Evolutionary conservation across 2,113 vertebrate genomes (phyloP).

Genomic region (Poicephalus meyeri): DNA sequence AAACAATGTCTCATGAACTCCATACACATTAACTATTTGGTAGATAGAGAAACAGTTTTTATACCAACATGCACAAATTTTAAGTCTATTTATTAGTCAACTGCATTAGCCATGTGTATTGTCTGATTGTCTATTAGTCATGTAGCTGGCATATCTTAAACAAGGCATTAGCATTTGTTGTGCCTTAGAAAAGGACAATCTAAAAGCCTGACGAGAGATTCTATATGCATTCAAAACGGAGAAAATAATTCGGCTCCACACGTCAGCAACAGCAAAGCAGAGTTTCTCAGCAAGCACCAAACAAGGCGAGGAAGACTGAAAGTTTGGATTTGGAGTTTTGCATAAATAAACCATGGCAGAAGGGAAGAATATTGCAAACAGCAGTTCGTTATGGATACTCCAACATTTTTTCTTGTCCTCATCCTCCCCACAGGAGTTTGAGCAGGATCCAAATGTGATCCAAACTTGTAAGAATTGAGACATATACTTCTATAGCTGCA

Average conservation of each 20-base stretch:
- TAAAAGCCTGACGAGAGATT: not conserved
- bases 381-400: not conserved
- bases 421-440: too few species aligned
- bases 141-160: not conserved
- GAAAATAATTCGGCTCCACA: not conserved
- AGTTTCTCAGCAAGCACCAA: not conserved
- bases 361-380: not conserved
- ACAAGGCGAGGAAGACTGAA: not conserved
- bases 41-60: not conserved
- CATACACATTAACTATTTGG: not conserved
- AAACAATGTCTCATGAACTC: not conserved
- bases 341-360: not conserved
- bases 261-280: not conserved
- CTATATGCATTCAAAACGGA: not conserved
- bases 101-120: not conserved
- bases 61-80: not conserved
- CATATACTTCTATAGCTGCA: not conserved
- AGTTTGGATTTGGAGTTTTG: not conserved
- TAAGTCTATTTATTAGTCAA: not conserved
- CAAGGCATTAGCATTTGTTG: not conserved
- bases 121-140: not conserved
- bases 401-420: not conserved
- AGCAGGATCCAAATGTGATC: not conserved
- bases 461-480: not conserved
- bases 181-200: not conserved